phyloP scores from a whole-genome alignment of 2,888 invertebrate species.

The Hypsopygia costalis region DNA sequence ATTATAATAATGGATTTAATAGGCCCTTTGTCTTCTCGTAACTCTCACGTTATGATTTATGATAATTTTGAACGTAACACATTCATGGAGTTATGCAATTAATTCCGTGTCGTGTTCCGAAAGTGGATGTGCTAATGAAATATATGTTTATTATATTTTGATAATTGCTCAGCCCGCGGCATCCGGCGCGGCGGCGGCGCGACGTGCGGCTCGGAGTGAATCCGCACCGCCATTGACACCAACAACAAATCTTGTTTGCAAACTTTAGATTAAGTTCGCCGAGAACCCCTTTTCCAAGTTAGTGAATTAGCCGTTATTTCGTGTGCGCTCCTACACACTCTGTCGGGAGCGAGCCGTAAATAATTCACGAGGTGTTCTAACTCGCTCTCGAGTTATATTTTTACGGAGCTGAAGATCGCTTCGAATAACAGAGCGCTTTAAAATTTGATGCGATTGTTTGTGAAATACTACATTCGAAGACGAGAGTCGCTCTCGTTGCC shows the following conservation, averaged over 20 bases:
- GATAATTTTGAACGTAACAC: conserved; percentile 1
- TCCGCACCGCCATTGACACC: conserved; percentile 12
- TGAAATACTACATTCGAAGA: too few species aligned
- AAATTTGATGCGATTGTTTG: not conserved
- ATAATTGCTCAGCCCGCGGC: not conserved
- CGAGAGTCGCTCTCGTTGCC: too few species aligned
- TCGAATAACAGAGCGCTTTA: conserved; percentile 9
- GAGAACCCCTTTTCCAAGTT: conserved; percentile 20
- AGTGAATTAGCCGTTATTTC: conserved; percentile 25
- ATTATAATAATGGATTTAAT: too few species aligned
- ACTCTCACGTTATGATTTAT: conserved; percentile 1
- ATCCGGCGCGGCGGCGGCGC: not conserved
- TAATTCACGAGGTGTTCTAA: conserved; percentile 23
- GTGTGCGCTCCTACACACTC: not conserved
- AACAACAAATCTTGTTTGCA: conserved; percentile 25
- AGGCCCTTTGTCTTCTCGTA: too few species aligned
- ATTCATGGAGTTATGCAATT: conserved; percentile 8
- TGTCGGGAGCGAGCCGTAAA: conserved; percentile 16
- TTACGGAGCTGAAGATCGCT: conserved; percentile 20
- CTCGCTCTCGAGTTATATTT: conserved; percentile 20
- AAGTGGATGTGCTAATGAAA: conserved; percentile 5
- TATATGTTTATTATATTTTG: not conserved
- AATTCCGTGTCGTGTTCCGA: conserved; percentile 8
- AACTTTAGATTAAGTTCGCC: conserved; percentile 30
- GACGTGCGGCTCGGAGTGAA: too few species aligned